Percentiles rank a stretch among this genome's conserved stretches.
phyloP scores from a whole-genome alignment of 2,888 invertebrate genomes.

The Malacosoma neustria region DNA sequence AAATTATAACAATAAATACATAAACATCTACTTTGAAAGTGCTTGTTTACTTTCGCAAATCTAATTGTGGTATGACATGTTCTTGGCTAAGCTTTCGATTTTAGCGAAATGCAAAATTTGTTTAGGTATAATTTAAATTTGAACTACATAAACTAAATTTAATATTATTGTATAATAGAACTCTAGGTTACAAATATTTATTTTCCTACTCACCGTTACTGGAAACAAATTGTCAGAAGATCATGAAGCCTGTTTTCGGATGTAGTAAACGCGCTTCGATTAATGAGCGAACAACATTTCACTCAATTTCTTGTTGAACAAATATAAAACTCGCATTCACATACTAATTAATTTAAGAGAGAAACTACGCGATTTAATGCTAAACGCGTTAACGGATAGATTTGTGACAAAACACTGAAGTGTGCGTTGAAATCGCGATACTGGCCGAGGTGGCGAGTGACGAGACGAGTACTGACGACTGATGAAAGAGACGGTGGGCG shows the following conservation, averaged over 20 bases:
- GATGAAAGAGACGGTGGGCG: conserved; percentile 42
- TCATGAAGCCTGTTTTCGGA: conserved; percentile 55
- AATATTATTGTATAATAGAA: not conserved
- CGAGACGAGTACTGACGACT: conserved; percentile 28
- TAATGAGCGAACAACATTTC: conserved; percentile 59
- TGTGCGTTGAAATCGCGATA: conserved; percentile 30
- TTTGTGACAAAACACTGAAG: conserved; percentile 50
- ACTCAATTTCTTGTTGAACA: conserved; percentile 54
- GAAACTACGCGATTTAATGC: conserved; percentile 51
- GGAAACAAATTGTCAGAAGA: conserved; percentile 37
- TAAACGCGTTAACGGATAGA: conserved; percentile 49
- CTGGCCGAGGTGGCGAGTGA: conserved; percentile 23
- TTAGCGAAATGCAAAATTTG: no score
- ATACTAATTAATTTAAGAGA: conserved; percentile 59
- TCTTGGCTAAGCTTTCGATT: no score
- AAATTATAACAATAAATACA: no score
- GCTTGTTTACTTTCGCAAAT: no score
- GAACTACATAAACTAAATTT: no score
- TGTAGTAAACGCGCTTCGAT: conserved; percentile 36
- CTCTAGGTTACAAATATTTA: not conserved
- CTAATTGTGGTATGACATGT: no score
- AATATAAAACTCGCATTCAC: conserved; percentile 61
- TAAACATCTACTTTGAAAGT: no score
- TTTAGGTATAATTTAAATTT: no score
- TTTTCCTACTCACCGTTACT: conserved; percentile 1